These are phyloP conservation scores for Metopolophium dirhodum DNA, from an alignment of 1,140 invertebrate genomes.

Conservation along the genomic window DNA sequence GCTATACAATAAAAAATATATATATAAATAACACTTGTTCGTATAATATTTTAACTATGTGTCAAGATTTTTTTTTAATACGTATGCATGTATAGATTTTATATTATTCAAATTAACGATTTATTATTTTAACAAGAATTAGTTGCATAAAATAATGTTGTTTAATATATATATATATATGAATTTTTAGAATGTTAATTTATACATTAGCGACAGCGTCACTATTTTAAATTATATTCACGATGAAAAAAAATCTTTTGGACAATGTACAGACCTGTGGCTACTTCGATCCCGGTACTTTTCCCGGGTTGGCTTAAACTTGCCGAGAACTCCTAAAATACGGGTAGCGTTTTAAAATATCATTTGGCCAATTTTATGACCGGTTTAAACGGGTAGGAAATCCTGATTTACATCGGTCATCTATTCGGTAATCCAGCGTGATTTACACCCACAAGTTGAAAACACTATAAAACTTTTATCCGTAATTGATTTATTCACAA, in stretches of 20 bases:
- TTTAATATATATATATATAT: neutral
- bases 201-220: neutral
- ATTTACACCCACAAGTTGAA: constrained; percentile 47
- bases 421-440: constrained; percentile 40
- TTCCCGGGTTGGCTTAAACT: neutral
- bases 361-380: constrained; percentile 47
- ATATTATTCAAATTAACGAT: neutral
- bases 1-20: neutral
- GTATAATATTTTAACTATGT: neutral
- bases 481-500: constrained; percentile 51
- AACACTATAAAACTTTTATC: constrained; percentile 52
- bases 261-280: neutral
- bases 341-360: constrained; percentile 47
- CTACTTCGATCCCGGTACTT: neutral
- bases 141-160: neutral
- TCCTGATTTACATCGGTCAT: constrained; percentile 57
- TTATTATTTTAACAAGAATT: neutral
- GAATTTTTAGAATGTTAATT: neutral
- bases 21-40: neutral
- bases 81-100: neutral
- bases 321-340: constrained; percentile 15
- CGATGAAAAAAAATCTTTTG: neutral
- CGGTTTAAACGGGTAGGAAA: constrained; percentile 47
- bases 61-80: neutral
- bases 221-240: neutral